phyloP scores from a whole-genome alignment of 1,140 invertebrate species.

The Listronotus oregonensis region DNA sequence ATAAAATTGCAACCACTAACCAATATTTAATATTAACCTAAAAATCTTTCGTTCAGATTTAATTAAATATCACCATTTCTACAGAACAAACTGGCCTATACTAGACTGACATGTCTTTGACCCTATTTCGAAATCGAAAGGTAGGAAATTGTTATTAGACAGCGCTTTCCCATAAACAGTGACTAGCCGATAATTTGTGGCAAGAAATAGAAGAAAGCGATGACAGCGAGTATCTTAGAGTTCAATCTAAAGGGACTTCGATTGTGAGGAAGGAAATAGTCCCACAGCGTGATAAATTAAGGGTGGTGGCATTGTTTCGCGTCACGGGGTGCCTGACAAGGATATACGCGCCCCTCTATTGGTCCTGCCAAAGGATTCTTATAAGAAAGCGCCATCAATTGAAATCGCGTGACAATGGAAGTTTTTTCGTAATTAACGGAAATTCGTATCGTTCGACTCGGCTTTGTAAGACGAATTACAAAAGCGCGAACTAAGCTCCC shows the following conservation, averaged over 20 bases:
- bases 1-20: too few relatives aligned
- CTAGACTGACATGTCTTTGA: not conserved
- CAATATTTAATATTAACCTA: too few relatives aligned
- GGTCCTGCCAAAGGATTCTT: slow-evolving; percentile 32
- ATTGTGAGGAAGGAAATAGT: slow-evolving; percentile 31
- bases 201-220: slow-evolving; percentile 18
- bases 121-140: slow-evolving; percentile 1
- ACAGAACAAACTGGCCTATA: too few relatives aligned
- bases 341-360: slow-evolving; percentile 34
- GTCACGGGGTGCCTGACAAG: slow-evolving; percentile 32
- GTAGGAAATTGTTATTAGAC: slow-evolving; percentile 6
- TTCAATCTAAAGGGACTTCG: slow-evolving; percentile 29
- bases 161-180: slow-evolving; percentile 7
- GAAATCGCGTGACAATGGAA: slow-evolving; percentile 31
- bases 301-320: slow-evolving; percentile 31
- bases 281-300: slow-evolving; percentile 35
- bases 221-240: slow-evolving; percentile 26
- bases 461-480: slow-evolving; percentile 1
- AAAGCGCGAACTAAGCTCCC: slow-evolving; percentile 6
- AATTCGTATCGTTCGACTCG: slow-evolving; percentile 18
- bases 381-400: slow-evolving; percentile 28
- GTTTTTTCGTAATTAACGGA: slow-evolving; percentile 37
- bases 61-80: too few relatives aligned
- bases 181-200: slow-evolving; percentile 20
- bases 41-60: too few relatives aligned